Conservation (phyloP, 1,140 invertebrate genomes). For the Drosophila erecta region DNA sequence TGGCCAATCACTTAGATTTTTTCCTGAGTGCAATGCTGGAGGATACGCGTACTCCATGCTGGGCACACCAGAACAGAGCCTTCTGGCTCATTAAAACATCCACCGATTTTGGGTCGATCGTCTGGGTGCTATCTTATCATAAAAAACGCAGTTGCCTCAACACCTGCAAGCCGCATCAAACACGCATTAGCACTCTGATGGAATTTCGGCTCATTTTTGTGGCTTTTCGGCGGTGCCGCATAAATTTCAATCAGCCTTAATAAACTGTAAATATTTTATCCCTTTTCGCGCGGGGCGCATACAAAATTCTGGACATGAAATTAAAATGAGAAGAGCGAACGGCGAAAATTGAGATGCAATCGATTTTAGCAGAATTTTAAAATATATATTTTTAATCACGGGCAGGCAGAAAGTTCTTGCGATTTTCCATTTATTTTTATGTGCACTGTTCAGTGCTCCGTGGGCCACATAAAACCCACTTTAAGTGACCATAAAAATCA, state of each 20-base stretch:
- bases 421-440: constrained; percentile 34
- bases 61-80: constrained; percentile 3
- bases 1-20: neutral
- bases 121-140: constrained; percentile 74
- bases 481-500: constrained; percentile 59
- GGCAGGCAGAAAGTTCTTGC: constrained; percentile 2
- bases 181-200: constrained; percentile 74
- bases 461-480: constrained; percentile 34
- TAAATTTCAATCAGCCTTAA: constrained; percentile 77
- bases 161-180: constrained; percentile 74
- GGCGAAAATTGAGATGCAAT: constrained; percentile 41
- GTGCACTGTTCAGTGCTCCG: neutral
- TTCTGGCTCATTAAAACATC: constrained; percentile 64
- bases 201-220: constrained; percentile 50
- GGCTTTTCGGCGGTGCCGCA: constrained; percentile 45
- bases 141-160: constrained; percentile 77
- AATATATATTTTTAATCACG: constrained; percentile 38
- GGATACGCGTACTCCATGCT: constrained; percentile 16
- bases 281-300: constrained; percentile 23
- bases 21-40: constrained; percentile 1
- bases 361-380: constrained; percentile 35
- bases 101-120: constrained; percentile 24
- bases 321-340: constrained; percentile 37
- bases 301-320: constrained; percentile 35
- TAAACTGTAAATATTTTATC: constrained; percentile 67